A percentile compares a stretch with the other conserved stretches of the same genome.
Conservation (phyloP, 2,888 invertebrate species). For the Phyllotreta cruciferae region DNA sequence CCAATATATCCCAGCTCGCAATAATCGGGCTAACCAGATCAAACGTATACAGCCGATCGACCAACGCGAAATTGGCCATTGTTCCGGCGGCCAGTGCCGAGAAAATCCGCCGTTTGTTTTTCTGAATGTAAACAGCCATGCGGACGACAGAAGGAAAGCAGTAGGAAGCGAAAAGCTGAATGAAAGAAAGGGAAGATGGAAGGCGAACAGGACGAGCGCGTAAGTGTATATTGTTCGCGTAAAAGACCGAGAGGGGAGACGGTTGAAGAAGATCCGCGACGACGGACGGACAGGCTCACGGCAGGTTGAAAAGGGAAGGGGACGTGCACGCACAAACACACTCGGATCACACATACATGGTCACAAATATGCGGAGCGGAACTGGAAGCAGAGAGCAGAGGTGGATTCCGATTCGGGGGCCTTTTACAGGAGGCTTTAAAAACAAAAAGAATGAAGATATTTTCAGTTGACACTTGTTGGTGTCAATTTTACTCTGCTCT, state of each 20-base stretch:
- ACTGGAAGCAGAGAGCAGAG: slow-evolving; percentile 22
- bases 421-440: too few species aligned
- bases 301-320: slow-evolving; percentile 22
- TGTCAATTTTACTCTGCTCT: too few species aligned
- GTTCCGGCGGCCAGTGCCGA: slow-evolving; percentile 5
- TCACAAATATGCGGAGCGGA: slow-evolving; percentile 28
- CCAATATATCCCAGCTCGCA: too few species aligned
- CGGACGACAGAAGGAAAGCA: slow-evolving; percentile 7
- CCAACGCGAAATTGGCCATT: slow-evolving; percentile 5
- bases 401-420: background rate
- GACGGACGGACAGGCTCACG: slow-evolving; percentile 3
- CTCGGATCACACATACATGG: background rate
- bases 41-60: too few species aligned
- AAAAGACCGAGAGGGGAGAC: slow-evolving; percentile 13
- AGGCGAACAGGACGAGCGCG: background rate
- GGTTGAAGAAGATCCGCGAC: slow-evolving; percentile 14
- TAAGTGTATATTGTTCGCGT: slow-evolving; percentile 4
- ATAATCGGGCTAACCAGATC: too few species aligned
- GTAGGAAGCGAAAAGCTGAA: slow-evolving; percentile 17
- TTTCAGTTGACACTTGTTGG: too few species aligned
- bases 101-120: background rate
- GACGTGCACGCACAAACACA: background rate
- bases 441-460: too few species aligned
- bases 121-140: slow-evolving; percentile 19
- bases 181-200: slow-evolving; percentile 24